Conservation (phyloP, 2,888 invertebrate genomes). For the Ctena decussata region DNA sequence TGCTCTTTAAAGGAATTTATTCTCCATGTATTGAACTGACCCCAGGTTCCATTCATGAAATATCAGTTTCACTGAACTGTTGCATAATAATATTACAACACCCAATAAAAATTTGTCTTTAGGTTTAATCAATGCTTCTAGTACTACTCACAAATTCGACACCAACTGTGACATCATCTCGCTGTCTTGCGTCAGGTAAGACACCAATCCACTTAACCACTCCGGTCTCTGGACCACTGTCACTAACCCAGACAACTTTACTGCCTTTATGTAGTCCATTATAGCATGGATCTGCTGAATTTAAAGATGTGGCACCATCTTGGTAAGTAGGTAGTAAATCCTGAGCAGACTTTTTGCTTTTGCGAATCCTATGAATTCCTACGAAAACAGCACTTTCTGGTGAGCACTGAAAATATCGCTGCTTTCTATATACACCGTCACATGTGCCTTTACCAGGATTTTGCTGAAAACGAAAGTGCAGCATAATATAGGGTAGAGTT, state of each 20-base stretch:
- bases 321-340: slow-evolving; percentile 27
- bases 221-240: slow-evolving; percentile 88
- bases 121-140: no score
- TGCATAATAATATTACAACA: no score
- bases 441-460: slow-evolving; percentile 72
- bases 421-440: slow-evolving; percentile 75
- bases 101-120: no score
- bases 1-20: no score
- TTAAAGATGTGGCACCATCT: background rate
- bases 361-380: slow-evolving; percentile 74
- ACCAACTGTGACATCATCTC: slow-evolving; percentile 88
- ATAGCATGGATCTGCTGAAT: background rate
- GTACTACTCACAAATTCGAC: slow-evolving; percentile 88
- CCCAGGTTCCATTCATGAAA: no score
- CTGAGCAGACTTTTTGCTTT: slow-evolving; percentile 44
- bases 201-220: slow-evolving; percentile 88
- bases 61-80: no score
- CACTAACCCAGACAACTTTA: slow-evolving; percentile 88
- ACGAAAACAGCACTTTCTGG: slow-evolving; percentile 77
- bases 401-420: slow-evolving; percentile 72
- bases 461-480: slow-evolving; percentile 55
- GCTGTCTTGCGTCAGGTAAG: slow-evolving; percentile 86
- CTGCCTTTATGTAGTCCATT: slow-evolving; percentile 85
- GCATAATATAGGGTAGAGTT: no score
- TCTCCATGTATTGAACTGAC: no score